phyloP scores from a whole-genome alignment of 2,797 vertebrate species.

The Emys orbicularis region DNA sequence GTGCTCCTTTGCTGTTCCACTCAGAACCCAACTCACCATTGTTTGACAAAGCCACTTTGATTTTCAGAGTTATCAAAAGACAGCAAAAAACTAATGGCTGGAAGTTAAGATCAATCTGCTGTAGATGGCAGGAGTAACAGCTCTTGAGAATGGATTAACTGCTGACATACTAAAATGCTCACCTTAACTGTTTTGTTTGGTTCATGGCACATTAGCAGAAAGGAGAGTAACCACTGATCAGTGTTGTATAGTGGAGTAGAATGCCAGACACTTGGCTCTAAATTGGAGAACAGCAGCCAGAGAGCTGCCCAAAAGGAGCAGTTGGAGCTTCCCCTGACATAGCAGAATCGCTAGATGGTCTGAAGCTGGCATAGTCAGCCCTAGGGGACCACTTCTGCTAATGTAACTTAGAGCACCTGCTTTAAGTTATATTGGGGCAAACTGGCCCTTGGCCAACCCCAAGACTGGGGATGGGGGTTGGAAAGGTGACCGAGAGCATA shows the following conservation, averaged over 20 bases:
- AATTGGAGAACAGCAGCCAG: background rate
- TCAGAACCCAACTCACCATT: background rate
- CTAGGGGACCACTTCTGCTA: background rate
- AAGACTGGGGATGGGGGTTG: background rate
- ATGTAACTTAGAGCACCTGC: background rate
- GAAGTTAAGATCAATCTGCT: background rate
- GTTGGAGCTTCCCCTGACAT: background rate
- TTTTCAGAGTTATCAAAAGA: background rate
- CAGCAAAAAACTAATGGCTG: background rate
- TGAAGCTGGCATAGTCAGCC: background rate
- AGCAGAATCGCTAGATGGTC: background rate
- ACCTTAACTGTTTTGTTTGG: background rate
- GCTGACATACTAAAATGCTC: fast-evolving
- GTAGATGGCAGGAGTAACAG: background rate
- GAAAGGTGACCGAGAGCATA: background rate
- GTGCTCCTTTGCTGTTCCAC: background rate
- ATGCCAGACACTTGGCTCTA: background rate
- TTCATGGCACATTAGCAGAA: background rate
- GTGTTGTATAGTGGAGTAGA: background rate
- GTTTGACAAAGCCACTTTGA: background rate
- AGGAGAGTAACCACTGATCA: background rate
- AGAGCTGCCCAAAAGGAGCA: background rate
- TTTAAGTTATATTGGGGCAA: background rate
- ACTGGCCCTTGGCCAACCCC: background rate
- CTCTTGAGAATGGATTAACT: fast-evolving